Base-by-base conservation (phyloP, 2,797 vertebrate genomes). In the Champsocephalus gunnari region DNA sequence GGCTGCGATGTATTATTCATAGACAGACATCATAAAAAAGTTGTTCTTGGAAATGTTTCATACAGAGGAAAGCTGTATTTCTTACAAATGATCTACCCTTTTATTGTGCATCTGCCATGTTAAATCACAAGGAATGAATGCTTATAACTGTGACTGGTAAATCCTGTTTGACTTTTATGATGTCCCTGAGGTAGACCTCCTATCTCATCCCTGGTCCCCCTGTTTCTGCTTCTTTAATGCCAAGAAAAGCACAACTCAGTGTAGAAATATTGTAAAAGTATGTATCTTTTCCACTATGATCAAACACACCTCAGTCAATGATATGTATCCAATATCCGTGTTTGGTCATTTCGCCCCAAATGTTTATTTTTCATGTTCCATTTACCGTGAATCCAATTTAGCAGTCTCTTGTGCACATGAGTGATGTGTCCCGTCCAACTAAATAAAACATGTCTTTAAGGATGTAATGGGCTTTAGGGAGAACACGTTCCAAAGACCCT, bases 331-430 rank as follows among this genome's bases (percentile, higher is more conserved):
- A 65, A 72, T 80, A 74, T 80, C 62, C 32, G 59, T 50, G 60
- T 84, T 75, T 82, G 55, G 61, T 65, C 75, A 73, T 82, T 77
- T 71, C 70, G 72, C 71, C 49, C 66, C 34, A 72, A 38, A 68
- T 11, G 61, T 63, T 70, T 81, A 69, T 60, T 85, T 80, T 88
- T 81, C 73, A 82, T 86, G 84, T 90, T 77, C 57, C 82, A 90
- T 93, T 92, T 82, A 87, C 85, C 9, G 32, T 54, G 72, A 91
- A 88, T 90, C 80, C 74, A 81, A 84, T 90, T 90, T 75, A 75
- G 2, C 21, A 21, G 21, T 21, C 2, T 86, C 79, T 75, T 5
- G 32, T 17, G 54, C 41, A 65, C 32, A 76, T 89, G 82, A 92
- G 78, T 83, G 71, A 89, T 84, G 71, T 32, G 45, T 59, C 50